Base-by-base conservation (phyloP, 2,888 invertebrate genomes). In the Hirtodrosophila duncani region DNA sequence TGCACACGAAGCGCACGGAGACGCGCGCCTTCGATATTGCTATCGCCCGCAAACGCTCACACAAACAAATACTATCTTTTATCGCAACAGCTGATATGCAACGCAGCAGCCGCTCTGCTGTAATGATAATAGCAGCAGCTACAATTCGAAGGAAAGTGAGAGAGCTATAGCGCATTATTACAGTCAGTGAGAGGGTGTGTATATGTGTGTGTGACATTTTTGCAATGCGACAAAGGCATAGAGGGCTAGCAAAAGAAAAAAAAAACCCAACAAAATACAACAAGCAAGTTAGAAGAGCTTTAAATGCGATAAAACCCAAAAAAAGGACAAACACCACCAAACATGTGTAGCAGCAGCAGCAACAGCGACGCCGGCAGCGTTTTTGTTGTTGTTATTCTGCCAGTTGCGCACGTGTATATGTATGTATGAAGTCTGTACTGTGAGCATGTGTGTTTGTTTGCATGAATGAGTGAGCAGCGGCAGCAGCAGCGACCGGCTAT, bases 241-340 rank as follows among this genome's bases (percentile, higher is more conserved):
- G 38, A 41, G 26, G 21, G 24, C 36, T 36, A 24, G 14, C 46
- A 23, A 46, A 56, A 39, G 39, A 56, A 56, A 29, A 51, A 51
- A 30, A 11, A 52, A 41, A 33, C 24, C 37, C 27, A 56, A 26
- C 37, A 7, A 36, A 29, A 61, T 23, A 41, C 26, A 50, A 38
- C 31, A 37, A 10, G 2, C 20, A 21, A 17, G 18, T 27, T 41
- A 55, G 56, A 63, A 56, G 59, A 51, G n/a, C n/a, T n/a, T n/a
- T n/a, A 42, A 58, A 60, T 59, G 57, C 38, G 39, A 62, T 64
- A 56, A 57, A 58, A 36, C 56, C 62, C 57, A 57, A 68, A 51
- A 79, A 80, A 63, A 60, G 69, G 68, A 50, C 72, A 63, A 79
- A 75, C 63, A 62, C n/a, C n/a, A 24, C 44, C 67, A 69, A 81